phyloP scores from a whole-genome alignment of 2,888 invertebrate genomes.

The Apamea epomidion region DNA sequence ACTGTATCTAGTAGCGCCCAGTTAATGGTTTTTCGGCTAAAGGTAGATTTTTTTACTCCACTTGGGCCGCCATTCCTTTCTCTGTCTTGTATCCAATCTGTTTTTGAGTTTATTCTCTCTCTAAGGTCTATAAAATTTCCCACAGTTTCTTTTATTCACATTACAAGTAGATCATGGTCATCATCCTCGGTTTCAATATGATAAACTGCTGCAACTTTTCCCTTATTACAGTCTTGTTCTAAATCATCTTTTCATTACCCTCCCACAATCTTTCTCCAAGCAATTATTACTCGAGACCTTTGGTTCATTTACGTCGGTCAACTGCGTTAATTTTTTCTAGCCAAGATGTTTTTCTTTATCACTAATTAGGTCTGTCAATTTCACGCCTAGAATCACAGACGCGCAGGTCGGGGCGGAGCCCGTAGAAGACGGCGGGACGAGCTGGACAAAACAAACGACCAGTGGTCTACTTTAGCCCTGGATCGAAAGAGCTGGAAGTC shows the following conservation, averaged over 20 bases:
- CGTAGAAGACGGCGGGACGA: too few species aligned
- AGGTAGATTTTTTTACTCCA: too few species aligned
- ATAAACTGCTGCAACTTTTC: neutral
- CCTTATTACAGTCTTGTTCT: neutral
- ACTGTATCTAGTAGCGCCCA: neutral
- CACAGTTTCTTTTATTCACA: neutral
- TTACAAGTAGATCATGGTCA: neutral
- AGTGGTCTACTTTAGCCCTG: too few species aligned
- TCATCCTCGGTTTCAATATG: neutral
- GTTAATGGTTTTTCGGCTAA: neutral
- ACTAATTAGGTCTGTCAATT: too few species aligned
- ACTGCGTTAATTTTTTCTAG: neutral
- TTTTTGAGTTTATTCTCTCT: neutral
- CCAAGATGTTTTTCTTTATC: neutral
- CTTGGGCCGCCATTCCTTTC: neutral
- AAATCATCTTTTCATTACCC: neutral
- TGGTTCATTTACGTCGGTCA: neutral
- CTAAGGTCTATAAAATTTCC: neutral
- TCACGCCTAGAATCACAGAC: too few species aligned
- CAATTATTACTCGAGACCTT: too few species aligned
- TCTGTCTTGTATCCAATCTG: neutral
- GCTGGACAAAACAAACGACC: too few species aligned
- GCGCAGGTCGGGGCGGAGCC: too few species aligned
- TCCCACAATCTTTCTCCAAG: neutral
- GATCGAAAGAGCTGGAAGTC: too few species aligned